Percentiles rank a stretch among this genome's conserved stretches.
These are phyloP conservation scores for Leptinotarsa lineolata DNA, from an alignment of 1,140 invertebrate species.

Conservation along the genomic window DNA sequence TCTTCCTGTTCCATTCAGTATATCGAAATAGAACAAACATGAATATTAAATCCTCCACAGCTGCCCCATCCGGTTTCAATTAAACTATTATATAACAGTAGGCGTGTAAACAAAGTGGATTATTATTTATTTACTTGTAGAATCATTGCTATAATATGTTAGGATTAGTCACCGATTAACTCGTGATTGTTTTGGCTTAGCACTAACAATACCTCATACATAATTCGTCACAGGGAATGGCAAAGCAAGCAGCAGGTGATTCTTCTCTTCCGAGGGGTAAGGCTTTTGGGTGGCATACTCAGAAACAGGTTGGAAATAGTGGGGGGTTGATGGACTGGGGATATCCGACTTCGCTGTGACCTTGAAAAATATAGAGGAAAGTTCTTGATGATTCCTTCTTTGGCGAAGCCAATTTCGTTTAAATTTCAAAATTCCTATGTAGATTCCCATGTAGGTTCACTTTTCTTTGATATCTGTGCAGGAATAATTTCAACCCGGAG, in stretches of 20 bases:
- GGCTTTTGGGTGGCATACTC: no score
- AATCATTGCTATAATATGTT: constrained; percentile 31
- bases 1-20: neutral
- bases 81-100: neutral
- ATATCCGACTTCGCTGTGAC: no score
- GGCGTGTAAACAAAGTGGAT: constrained; percentile 17
- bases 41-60: neutral
- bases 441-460: no score
- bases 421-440: no score
- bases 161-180: constrained; percentile 35
- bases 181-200: constrained; percentile 33
- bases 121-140: constrained; percentile 33
- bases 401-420: no score
- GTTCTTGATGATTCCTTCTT: no score
- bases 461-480: no score
- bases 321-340: no score
- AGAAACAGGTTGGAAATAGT: no score
- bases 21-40: neutral
- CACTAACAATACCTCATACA: constrained; percentile 21
- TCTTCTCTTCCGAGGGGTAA: neutral
- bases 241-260: neutral
- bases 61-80: neutral
- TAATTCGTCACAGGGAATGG: constrained; percentile 14
- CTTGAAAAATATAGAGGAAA: no score
- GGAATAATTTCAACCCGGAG: no score